phyloP scores from a whole-genome alignment of 2,888 invertebrate genomes.

The Poecilus cupreus region DNA sequence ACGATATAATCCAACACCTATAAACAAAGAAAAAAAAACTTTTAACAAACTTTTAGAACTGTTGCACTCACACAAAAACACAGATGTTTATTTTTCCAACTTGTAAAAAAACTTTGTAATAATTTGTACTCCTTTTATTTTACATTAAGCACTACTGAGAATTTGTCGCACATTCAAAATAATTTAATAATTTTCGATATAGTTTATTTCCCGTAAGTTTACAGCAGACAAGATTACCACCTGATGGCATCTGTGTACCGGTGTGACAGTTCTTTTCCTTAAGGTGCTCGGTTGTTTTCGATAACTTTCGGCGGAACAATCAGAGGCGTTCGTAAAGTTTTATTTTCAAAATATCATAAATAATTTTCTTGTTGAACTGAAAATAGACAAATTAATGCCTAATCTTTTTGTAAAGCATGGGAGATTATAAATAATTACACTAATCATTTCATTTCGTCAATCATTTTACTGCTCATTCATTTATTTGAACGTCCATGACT shows the following conservation, averaged over 20 bases:
- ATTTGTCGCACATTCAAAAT: neutral
- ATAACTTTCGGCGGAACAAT: neutral
- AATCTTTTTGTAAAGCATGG: too few species aligned
- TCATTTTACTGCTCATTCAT: neutral
- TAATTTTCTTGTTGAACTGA: too few species aligned
- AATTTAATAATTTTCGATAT: neutral
- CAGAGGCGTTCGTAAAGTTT: neutral
- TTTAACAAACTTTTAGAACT: constrained; percentile 29
- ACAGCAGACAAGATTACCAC: constrained; percentile 2
- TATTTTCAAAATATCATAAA: neutral
- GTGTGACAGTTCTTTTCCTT: constrained; percentile 48
- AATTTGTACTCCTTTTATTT: neutral
- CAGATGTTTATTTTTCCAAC: constrained; percentile 9
- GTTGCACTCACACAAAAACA: constrained; percentile 30
- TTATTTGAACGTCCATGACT: constrained; percentile 1
- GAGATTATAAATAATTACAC: neutral
- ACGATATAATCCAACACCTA: constrained; percentile 4
- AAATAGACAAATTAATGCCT: too few species aligned
- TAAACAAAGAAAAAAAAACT: constrained; percentile 38
- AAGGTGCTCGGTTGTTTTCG: constrained; percentile 32
- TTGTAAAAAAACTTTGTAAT: neutral
- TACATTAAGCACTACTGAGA: neutral
- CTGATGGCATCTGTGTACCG: constrained; percentile 43
- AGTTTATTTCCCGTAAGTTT: neutral
- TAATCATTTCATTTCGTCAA: neutral